Percentiles rank a stretch among this genome's conserved stretches.
Evolutionary conservation across 1,140 invertebrate genomes (phyloP).

Genomic region (Riptortus pedestris): DNA sequence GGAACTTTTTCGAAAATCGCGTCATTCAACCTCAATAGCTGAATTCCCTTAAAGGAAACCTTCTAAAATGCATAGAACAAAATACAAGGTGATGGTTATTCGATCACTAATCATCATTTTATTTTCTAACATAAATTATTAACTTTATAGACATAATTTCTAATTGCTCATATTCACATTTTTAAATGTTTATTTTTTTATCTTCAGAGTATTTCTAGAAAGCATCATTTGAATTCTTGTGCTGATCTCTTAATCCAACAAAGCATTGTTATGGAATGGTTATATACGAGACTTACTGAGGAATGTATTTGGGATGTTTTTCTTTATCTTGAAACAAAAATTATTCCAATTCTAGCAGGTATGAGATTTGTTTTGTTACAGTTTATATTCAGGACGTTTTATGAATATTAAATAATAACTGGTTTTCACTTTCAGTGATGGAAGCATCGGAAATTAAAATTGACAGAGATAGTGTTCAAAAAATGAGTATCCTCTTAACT

Average conservation of each 20-base stretch:
- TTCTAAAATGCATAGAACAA: no score
- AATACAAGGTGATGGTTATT: no score
- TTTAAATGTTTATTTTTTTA: no score
- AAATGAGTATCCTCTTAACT: conserved; percentile 35
- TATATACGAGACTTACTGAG: conserved; percentile 16
- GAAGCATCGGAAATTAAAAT: conserved; percentile 40
- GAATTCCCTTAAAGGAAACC: no score
- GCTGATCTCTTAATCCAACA: not conserved
- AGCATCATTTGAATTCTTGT: not conserved
- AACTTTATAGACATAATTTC: no score
- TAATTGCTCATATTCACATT: no score
- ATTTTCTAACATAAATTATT: no score
- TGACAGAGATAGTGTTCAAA: conserved; percentile 37
- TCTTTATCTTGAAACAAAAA: conserved; percentile 41
- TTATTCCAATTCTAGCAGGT: conserved; percentile 45
- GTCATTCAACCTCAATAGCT: no score
- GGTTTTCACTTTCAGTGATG: conserved; percentile 36
- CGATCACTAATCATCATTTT: no score
- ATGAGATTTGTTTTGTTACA: conserved; percentile 14
- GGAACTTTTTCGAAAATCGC: no score
- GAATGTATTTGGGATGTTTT: conserved; percentile 40
- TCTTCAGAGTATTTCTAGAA: not conserved
- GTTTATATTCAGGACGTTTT: not conserved
- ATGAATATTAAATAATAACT: not conserved
- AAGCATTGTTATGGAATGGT: not conserved